phyloP scores from a whole-genome alignment of 1,140 invertebrate species.

The Rhyzopertha dominica region DNA sequence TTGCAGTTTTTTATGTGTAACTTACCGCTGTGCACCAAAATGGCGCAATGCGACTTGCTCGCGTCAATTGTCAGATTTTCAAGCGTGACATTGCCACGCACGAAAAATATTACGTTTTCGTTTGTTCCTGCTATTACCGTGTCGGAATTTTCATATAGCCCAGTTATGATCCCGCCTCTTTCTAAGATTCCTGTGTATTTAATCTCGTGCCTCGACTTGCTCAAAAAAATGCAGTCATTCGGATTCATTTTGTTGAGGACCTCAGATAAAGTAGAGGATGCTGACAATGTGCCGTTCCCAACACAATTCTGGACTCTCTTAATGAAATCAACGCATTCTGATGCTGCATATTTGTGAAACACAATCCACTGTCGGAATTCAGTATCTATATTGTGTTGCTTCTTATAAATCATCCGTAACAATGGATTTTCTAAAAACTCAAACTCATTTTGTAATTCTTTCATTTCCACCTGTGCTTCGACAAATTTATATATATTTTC shows the following conservation, averaged over 20 bases:
- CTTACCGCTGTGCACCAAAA: conserved; percentile 43
- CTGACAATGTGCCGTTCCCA: conserved; percentile 41
- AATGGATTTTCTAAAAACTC: conserved; percentile 57
- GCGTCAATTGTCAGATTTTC: conserved; percentile 48
- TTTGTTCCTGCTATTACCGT: conserved; percentile 42
- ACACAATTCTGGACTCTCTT: background rate
- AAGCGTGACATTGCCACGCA: conserved; percentile 40
- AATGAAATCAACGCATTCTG: background rate
- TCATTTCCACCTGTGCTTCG: conserved; percentile 53
- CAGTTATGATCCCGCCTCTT: conserved; percentile 48
- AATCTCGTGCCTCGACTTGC: conserved; percentile 46
- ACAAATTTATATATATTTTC: conserved; percentile 47
- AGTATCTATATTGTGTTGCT: conserved; percentile 27
- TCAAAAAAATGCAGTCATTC: conserved; percentile 47
- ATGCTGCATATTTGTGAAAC: conserved; percentile 9
- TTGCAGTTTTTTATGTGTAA: conserved; percentile 42
- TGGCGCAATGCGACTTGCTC: conserved; percentile 41
- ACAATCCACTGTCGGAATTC: conserved; percentile 16
- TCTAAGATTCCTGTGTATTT: conserved; percentile 46
- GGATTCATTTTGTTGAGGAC: conserved; percentile 47
- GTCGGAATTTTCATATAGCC: conserved; percentile 35
- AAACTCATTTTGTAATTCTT: conserved; percentile 57
- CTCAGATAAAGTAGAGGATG: conserved; percentile 43
- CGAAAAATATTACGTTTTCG: conserved; percentile 45
- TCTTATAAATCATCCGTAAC: conserved; percentile 48